Percentiles rank a stretch among this genome's conserved stretches.
Evolutionary conservation across 2,888 invertebrate species (phyloP).

Genomic region (Salpingus planirostris): DNA sequence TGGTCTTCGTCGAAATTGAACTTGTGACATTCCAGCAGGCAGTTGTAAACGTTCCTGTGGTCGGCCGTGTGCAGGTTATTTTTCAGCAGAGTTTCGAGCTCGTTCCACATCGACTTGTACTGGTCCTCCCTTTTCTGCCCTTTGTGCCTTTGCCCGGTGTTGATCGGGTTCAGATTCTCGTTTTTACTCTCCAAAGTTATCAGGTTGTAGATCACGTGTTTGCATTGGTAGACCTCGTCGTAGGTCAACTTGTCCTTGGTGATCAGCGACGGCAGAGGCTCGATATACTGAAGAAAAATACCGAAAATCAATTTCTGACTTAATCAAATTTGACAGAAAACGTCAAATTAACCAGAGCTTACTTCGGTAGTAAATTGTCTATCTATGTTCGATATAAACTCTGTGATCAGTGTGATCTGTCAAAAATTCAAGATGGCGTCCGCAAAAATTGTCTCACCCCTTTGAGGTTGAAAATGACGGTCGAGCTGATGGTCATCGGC

Average conservation of each 20-base stretch:
- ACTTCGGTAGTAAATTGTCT: no score
- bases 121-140: constrained; percentile 72
- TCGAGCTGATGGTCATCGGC: constrained; percentile 83
- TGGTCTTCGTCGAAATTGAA: constrained; percentile 51
- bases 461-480: constrained; percentile 77
- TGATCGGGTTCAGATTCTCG: constrained; percentile 67
- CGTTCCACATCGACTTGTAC: constrained; percentile 83
- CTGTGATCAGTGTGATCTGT: no score
- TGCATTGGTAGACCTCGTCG: constrained; percentile 80
- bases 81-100: constrained; percentile 75
- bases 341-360: no score
- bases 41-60: constrained; percentile 70
- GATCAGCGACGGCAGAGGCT: constrained; percentile 70
- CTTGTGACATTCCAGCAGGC: constrained; percentile 67
- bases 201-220: constrained; percentile 73
- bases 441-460: no score
- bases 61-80: constrained; percentile 68
- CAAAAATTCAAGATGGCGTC: no score
- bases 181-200: constrained; percentile 75
- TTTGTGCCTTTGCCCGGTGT: constrained; percentile 55
- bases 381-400: no score
- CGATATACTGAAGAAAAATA: constrained; percentile 64
- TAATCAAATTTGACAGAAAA: no score
- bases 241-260: constrained; percentile 74
- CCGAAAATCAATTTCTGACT: constrained; percentile 9